Evolutionary conservation across 2,888 invertebrate genomes (phyloP).

Genomic region (Drosophila lacicola): DNA sequence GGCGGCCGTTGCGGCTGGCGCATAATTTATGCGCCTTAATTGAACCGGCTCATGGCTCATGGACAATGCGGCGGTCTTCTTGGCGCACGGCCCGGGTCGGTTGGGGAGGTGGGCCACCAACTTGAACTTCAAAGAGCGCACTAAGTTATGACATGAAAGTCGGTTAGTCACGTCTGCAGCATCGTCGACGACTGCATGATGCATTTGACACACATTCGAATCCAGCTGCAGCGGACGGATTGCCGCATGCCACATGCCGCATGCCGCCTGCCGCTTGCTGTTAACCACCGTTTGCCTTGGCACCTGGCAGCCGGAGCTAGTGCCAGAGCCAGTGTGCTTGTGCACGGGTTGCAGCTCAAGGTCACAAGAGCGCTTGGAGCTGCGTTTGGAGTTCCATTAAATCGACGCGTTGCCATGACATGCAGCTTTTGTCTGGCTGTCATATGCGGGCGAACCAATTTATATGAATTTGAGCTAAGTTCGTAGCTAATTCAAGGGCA

Average conservation of each 20-base stretch:
- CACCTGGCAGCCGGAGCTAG: neutral
- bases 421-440: constrained; percentile 50
- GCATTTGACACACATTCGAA: constrained; percentile 80
- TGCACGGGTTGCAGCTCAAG: constrained; percentile 55
- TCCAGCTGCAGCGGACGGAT: constrained; percentile 45
- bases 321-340: constrained; percentile 3
- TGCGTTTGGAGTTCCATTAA: constrained; percentile 50
- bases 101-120: constrained; percentile 35
- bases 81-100: neutral
- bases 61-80: constrained; percentile 37
- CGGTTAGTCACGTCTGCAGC: constrained; percentile 78
- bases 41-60: constrained; percentile 61
- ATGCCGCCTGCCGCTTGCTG: constrained; percentile 23
- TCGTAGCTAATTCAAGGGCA: constrained; percentile 75
- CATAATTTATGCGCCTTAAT: constrained; percentile 82
- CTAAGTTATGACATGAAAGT: constrained; percentile 80
- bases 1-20: constrained; percentile 65
- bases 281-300: constrained; percentile 13
- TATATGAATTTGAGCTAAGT: constrained; percentile 70
- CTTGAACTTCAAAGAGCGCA: constrained; percentile 77
- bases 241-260: constrained; percentile 38
- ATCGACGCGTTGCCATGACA: constrained; percentile 47
- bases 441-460: constrained; percentile 60
- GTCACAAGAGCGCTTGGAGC: constrained; percentile 40
- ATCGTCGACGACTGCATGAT: constrained; percentile 62